Evolutionary conservation across 2,113 vertebrate genomes (phyloP).

Genomic region (Octodon degus): DNA sequence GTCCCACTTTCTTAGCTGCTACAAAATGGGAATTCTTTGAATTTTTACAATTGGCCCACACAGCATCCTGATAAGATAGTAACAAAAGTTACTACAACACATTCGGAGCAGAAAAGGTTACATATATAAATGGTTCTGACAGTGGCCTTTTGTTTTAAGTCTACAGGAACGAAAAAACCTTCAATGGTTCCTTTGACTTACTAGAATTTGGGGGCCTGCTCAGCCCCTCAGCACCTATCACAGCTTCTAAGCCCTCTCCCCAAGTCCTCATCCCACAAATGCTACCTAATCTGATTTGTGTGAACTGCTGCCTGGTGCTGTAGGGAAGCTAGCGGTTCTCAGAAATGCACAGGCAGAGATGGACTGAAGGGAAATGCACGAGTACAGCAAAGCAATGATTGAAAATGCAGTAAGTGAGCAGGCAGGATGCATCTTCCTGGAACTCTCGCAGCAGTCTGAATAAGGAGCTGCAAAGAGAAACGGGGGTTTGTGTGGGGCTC

Average conservation of each 20-base stretch:
- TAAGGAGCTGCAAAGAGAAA: not conserved
- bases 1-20: not conserved
- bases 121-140: too few species aligned
- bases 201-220: not conserved
- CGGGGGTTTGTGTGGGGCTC: not conserved
- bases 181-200: not conserved
- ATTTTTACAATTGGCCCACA: not conserved
- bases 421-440: not conserved
- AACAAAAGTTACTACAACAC: not conserved
- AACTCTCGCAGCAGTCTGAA: not conserved
- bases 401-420: not conserved
- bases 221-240: not conserved
- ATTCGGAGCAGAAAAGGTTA: not conserved
- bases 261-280: not conserved
- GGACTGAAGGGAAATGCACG: not conserved
- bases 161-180: not conserved
- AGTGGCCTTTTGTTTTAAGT: not conserved
- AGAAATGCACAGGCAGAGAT: not conserved
- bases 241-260: not conserved
- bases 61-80: not conserved
- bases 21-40: not conserved
- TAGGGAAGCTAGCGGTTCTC: slow-evolving; percentile 9
- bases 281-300: not conserved
- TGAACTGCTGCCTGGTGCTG: not conserved
- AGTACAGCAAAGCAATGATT: not conserved